Evolutionary conservation across 2,113 vertebrate genomes (phyloP).

Genomic region (Gallinago jamesoni): DNA sequence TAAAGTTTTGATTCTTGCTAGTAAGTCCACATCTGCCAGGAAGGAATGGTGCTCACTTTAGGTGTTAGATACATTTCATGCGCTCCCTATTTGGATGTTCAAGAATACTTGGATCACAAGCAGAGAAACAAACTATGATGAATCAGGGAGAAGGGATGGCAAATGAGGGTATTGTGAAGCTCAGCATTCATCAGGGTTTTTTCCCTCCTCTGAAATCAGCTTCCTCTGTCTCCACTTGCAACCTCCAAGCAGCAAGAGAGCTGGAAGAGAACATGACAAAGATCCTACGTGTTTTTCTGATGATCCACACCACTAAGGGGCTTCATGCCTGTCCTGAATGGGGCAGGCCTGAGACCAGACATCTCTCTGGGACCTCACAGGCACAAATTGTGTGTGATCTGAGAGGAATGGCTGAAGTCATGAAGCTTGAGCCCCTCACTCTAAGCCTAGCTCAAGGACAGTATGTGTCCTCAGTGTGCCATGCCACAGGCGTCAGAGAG

Average conservation of each 20-base stretch:
- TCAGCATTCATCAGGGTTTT: not conserved
- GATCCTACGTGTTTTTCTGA: accelerated
- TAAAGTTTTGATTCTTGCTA: not conserved
- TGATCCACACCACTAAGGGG: accelerated
- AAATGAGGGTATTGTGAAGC: not conserved
- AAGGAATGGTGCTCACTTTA: not conserved
- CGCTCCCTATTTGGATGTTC: not conserved
- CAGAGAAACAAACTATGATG: not conserved
- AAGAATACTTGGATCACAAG: not conserved
- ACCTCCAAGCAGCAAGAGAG: not conserved
- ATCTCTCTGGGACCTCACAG: not conserved
- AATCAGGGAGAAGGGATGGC: not conserved
- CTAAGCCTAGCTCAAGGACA: not conserved
- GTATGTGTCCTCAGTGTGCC: not conserved
- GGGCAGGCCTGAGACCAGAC: not conserved
- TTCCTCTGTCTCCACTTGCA: not conserved
- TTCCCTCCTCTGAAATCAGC: not conserved
- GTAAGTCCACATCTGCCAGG: not conserved
- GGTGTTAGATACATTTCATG: not conserved
- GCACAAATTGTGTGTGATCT: not conserved
- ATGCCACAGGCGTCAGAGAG: not conserved
- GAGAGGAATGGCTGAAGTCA: not conserved
- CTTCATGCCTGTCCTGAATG: not conserved
- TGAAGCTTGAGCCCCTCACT: not conserved
- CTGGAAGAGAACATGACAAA: not conserved